A percentile compares a stretch with the other conserved stretches of the same genome.
Evolutionary conservation across 2,888 invertebrate genomes (phyloP).

Genomic region (Nomada goodeniana): DNA sequence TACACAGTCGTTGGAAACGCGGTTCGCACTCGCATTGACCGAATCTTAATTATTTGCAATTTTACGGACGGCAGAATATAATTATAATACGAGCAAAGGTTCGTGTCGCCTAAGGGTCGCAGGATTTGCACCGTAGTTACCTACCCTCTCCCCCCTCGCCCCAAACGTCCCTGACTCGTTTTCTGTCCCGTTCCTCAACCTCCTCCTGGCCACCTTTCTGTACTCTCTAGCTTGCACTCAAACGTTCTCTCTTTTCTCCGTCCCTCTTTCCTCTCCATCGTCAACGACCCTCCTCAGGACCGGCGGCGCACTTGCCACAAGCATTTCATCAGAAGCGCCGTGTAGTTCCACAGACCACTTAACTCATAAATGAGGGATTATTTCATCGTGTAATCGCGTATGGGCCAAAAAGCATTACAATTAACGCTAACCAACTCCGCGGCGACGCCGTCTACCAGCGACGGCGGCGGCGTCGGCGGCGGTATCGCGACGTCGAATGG

Average conservation of each 20-base stretch:
- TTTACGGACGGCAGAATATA: constrained; percentile 80
- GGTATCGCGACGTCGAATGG: constrained; percentile 74
- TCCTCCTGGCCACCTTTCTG: constrained; percentile 32
- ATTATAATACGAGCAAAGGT: constrained; percentile 81
- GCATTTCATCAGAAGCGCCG: constrained; percentile 83
- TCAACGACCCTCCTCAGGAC: constrained; percentile 76
- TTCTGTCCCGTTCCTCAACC: constrained; percentile 57
- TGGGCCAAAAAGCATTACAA: constrained; percentile 83
- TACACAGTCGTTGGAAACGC: constrained; percentile 54
- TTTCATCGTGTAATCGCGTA: constrained; percentile 83
- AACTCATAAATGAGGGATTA: constrained; percentile 84
- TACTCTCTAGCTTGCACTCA: constrained; percentile 52
- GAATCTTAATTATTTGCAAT: constrained; percentile 82
- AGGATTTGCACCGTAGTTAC: constrained; percentile 74
- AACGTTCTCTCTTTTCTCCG: constrained; percentile 60
- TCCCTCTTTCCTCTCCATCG: constrained; percentile 60
- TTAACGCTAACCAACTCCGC: constrained; percentile 81
- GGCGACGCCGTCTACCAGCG: constrained; percentile 57
- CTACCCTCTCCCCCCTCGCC: constrained; percentile 70
- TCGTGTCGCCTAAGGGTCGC: constrained; percentile 77
- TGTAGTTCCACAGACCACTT: constrained; percentile 83
- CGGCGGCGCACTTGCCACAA: constrained; percentile 78
- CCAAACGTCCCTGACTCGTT: constrained; percentile 70
- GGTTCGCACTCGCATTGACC: constrained; percentile 77
- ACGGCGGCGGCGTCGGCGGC: constrained; percentile 65